Evolutionary conservation across 2,888 invertebrate genomes (phyloP).

Genomic region (Onchidella celtica): DNA sequence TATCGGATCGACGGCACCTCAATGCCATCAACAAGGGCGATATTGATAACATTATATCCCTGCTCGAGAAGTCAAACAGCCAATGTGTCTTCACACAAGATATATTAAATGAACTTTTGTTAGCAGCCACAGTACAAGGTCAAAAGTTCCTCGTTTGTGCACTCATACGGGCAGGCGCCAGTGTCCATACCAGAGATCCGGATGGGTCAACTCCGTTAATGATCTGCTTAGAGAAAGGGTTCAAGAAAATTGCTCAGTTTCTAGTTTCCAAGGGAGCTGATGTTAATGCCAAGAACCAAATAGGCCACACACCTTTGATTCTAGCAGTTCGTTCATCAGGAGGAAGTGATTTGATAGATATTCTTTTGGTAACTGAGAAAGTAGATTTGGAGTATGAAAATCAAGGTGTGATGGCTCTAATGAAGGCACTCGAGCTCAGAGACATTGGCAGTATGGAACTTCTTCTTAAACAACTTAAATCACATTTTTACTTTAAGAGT

Average conservation of each 20-base stretch:
- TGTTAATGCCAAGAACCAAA: not conserved
- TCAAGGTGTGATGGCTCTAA: not conserved
- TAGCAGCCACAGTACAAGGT: not conserved
- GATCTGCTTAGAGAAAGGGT: constrained; percentile 6
- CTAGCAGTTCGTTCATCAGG: not conserved
- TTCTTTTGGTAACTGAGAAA: not conserved
- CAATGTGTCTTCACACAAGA: not conserved
- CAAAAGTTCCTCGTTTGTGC: not conserved
- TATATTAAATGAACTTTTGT: not conserved
- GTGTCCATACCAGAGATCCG: not conserved
- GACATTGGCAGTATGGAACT: not conserved
- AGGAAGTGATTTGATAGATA: not conserved
- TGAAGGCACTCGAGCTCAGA: not conserved
- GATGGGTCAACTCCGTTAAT: not conserved
- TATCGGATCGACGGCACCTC: too few species aligned
- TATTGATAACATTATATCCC: too few species aligned
- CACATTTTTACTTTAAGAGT: too few species aligned
- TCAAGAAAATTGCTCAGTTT: not conserved
- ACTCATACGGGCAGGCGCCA: not conserved
- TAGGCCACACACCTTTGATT: constrained; percentile 14
- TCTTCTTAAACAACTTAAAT: not conserved
- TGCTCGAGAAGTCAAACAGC: too few species aligned
- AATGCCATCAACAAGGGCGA: too few species aligned
- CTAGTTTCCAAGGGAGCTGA: not conserved
- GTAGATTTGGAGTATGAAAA: constrained; percentile 1